Evolutionary conservation across 2,888 invertebrate genomes (phyloP), one percentile per base, ranked within the genome.

Genomic region (Amphipoea lucens): DNA sequence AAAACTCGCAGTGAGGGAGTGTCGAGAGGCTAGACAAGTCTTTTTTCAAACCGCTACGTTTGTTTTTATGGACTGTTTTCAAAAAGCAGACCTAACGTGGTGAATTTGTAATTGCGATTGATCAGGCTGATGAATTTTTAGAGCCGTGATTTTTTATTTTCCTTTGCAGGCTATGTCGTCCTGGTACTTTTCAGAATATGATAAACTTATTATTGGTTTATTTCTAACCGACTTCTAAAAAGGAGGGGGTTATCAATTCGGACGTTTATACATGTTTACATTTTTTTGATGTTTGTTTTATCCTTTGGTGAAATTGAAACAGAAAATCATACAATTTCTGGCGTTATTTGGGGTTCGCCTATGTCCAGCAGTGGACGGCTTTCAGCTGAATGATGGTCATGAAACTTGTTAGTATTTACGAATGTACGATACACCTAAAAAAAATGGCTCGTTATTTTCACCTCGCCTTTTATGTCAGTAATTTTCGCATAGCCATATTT

Each of bases 1-100:
- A 94, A 86, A 78, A 84, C 81, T 85, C 91, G 88, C 90, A 87
- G 85, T 83, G 91, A 91, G 92, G 91, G 92, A 83, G 90, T 82
- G 90, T 88, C 85, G 89, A 86, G 87, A 79, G 78, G 88, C 86
- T 88, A 90, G 87, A 86, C 87, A 81, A 88, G 88, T 82, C 78
- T 83, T 84, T 90, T 91, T 85, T 82, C 42, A 82, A 51, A 29
- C 17, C 71, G 69, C 72, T 89, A 78, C 83, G 87, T 87, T 83
- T 85, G 69, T 85, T 86, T 87, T 76, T 73, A 78, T 77, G 72
- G 42, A 81, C 76, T 65, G 40, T 81, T 86, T 86, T 73, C 48
- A 75, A 83, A 73, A 82, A 76, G 76, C 79, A 82, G 73, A 48
- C 74, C 65, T 74, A 73, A 75, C 71, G 74, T 74, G 74, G 75